phyloP scores from a whole-genome alignment of 2,888 invertebrate species.

The Parthenolecanium corni region DNA sequence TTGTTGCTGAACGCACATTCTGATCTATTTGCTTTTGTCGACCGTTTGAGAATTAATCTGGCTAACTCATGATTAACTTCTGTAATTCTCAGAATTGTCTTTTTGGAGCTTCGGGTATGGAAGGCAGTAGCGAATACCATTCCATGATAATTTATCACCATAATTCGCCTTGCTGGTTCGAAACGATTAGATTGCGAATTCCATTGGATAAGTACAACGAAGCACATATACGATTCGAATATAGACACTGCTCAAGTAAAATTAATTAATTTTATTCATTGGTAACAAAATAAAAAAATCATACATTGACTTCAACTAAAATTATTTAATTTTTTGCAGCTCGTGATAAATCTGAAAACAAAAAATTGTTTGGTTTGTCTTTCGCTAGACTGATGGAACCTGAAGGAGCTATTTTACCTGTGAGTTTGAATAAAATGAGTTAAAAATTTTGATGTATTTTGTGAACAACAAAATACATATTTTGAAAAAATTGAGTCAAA shows the following conservation, averaged over 20 bases:
- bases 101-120: constrained; percentile 74
- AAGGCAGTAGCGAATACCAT: constrained; percentile 61
- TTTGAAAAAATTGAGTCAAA: too few relatives aligned
- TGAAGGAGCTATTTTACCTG: constrained; percentile 66
- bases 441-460: too few relatives aligned
- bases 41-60: too few relatives aligned
- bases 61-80: too few relatives aligned
- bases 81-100: constrained; percentile 71
- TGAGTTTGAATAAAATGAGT: not conserved
- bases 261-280: not conserved
- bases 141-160: constrained; percentile 88
- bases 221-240: constrained; percentile 85
- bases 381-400: constrained; percentile 83
- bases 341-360: constrained; percentile 71
- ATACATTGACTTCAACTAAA: not conserved
- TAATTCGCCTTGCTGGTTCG: constrained; percentile 86
- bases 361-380: constrained; percentile 82
- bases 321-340: constrained; percentile 45
- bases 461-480: too few relatives aligned
- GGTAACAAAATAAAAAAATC: not conserved
- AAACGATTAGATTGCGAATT: constrained; percentile 73
- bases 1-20: too few relatives aligned
- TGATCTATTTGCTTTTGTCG: too few relatives aligned
- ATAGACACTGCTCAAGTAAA: constrained; percentile 87
- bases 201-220: constrained; percentile 85